Conservation (phyloP, 2,113 vertebrate species). For the Hippolais icterina region DNA sequence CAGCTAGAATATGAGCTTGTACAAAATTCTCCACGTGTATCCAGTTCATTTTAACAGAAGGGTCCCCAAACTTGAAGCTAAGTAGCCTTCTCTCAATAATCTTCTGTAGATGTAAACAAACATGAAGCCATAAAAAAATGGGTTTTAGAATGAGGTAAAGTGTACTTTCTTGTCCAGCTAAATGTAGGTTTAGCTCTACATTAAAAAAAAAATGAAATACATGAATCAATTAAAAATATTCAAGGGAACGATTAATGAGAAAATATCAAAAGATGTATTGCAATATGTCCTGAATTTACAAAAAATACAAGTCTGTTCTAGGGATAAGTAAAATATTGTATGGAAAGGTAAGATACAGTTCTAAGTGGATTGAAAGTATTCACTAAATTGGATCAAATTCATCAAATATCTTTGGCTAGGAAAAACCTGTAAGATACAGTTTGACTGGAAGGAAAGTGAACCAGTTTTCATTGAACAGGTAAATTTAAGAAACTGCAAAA, state of each 20-base stretch:
- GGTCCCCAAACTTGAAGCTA: constrained; percentile 84
- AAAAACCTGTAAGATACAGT: background rate
- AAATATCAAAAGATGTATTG: background rate
- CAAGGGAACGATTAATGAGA: background rate
- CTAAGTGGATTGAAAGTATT: background rate
- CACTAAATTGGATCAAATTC: background rate
- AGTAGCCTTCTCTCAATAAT: constrained; percentile 86
- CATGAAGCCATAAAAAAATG: background rate
- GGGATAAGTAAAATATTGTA: background rate
- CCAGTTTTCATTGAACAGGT: background rate
- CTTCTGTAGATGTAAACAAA: constrained; percentile 67
- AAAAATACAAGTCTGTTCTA: background rate
- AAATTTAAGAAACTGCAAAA: background rate
- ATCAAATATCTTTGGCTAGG: background rate
- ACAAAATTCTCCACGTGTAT: constrained; percentile 90
- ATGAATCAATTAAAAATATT: background rate
- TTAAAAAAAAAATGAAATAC: background rate
- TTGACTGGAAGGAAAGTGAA: background rate
- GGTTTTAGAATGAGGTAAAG: background rate
- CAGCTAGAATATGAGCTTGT: constrained; percentile 85
- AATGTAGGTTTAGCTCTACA: background rate
- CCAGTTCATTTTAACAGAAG: constrained; percentile 87
- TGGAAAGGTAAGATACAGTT: background rate
- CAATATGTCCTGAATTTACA: background rate
- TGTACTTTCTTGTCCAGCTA: background rate